Percentiles rank a stretch among this genome's conserved stretches.
Conservation (phyloP, 2,113 vertebrate genomes). For the Eptesicus fuscus region DNA sequence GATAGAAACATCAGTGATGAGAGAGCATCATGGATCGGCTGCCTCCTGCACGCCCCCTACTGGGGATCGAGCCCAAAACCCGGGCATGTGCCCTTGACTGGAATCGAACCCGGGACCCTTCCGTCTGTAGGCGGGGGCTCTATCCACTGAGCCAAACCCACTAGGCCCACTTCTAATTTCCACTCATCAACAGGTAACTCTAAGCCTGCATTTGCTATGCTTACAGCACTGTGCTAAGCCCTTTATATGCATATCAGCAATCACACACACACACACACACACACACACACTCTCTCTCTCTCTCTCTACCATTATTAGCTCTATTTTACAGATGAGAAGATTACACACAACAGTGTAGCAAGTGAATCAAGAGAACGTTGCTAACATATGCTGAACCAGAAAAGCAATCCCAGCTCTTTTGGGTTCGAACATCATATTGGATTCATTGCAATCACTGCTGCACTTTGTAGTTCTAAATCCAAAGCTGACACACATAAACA, state of each 20-base stretch:
- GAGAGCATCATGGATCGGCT: too few species aligned
- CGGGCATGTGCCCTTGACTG: too few species aligned
- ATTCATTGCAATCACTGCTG: background rate
- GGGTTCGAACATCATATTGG: background rate
- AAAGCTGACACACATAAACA: background rate
- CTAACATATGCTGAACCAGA: background rate
- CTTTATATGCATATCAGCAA: background rate
- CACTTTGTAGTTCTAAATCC: background rate
- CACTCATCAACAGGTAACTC: background rate
- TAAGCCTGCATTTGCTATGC: background rate
- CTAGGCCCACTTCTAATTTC: background rate
- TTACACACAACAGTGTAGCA: background rate
- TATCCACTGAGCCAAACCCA: too few species aligned
- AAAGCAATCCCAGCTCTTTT: background rate
- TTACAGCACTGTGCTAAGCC: background rate
- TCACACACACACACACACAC: background rate
- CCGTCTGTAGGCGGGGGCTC: too few species aligned
- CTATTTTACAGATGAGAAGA: background rate
- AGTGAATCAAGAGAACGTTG: background rate
- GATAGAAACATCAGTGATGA: too few species aligned
- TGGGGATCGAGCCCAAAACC: too few species aligned
- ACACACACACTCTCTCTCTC: background rate
- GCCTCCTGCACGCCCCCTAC: too few species aligned
- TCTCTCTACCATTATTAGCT: background rate
- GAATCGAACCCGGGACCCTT: too few species aligned